Base-by-base conservation (phyloP, 2,113 vertebrate genomes). In the Glareola pratincola region DNA sequence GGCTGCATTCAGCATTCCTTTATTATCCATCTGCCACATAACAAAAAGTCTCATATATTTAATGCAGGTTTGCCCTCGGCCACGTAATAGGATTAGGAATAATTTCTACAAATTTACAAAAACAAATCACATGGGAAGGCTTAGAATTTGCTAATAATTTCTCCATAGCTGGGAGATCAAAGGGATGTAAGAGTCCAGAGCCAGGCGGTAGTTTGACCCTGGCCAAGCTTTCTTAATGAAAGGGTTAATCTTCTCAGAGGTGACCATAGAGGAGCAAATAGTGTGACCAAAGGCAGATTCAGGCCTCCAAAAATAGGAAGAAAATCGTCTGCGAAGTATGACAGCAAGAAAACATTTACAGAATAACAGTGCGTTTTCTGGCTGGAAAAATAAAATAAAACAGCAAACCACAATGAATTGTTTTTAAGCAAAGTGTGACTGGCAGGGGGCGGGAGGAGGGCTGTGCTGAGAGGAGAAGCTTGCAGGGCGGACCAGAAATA, bases 211-310 rank as follows among this genome's bases (percentile, higher is more conserved):
- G 99, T 98, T 98, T 99, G 99, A 99, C 99, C 99, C 98, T 98
- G 98, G 98, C 98, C 98, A 98, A 98, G 99, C 98, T 98, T 99
- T 99, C 98, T 98, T 99, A 99, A 99, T 99, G 99, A 99, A 99
- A 99, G 99, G 99, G 99, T 99, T 99, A 99, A 99, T 99, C 99
- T 99, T 98, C 98, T 99, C 99, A 97, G 98, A 99, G 99, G 99
- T 99, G 99, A 99, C 99, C 98, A 99, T 99, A 99, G 98, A 99
- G 98, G 97, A 99, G 99, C 99, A 99, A 98, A 98, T 98, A 98
- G 98, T 99, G 99, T 99, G 99, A 99, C 99, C 99, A 99, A 99
- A 99, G 98, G 99, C 98, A 99, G 98, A 99, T 99, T 99, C 98
- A 98, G 98, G 98, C 97, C 98, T 98, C 97, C 97, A 91, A 98